Evolutionary conservation across 1,140 invertebrate species (phyloP).

Genomic region (Mactra quadrangularis): DNA sequence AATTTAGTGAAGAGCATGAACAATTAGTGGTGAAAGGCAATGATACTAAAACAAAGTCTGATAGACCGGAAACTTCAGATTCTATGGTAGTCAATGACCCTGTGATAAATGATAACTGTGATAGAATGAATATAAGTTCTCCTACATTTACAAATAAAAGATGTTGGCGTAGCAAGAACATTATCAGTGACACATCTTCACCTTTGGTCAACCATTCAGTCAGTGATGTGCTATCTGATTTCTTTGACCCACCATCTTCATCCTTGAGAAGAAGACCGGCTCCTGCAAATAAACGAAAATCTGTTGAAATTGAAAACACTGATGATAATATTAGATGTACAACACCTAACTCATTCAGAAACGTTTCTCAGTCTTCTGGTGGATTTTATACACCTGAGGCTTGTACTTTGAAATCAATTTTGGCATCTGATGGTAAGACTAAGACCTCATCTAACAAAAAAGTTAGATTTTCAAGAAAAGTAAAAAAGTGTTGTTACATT

Average conservation of each 20-base stretch:
- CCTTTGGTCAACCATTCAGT: constrained; percentile 9
- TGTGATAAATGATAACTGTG: too few relatives aligned
- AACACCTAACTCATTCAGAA: too few relatives aligned
- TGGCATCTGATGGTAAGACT: constrained; percentile 47
- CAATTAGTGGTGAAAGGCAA: too few relatives aligned
- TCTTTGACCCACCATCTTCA: constrained; percentile 70
- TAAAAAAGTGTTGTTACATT: constrained; percentile 17
- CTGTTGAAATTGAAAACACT: constrained; percentile 27
- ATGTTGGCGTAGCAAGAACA: too few relatives aligned
- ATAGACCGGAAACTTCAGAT: not conserved
- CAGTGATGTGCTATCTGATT: constrained; percentile 68
- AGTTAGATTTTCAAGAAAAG: constrained; percentile 53
- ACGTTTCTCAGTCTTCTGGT: not conserved
- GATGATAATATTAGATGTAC: not conserved
- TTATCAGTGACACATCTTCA: too few relatives aligned
- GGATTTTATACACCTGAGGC: not conserved
- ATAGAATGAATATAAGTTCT: too few relatives aligned
- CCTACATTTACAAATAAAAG: too few relatives aligned
- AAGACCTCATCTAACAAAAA: constrained; percentile 42
- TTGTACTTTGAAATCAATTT: constrained; percentile 54
- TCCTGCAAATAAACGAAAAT: constrained; percentile 62
- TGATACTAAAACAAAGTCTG: not conserved
- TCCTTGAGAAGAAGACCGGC: constrained; percentile 62
- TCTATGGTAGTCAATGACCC: too few relatives aligned
- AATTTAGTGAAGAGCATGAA: too few relatives aligned